These are phyloP conservation scores for Patella pellucida DNA, from an alignment of 2,888 invertebrate species.

Conservation along the genomic window DNA sequence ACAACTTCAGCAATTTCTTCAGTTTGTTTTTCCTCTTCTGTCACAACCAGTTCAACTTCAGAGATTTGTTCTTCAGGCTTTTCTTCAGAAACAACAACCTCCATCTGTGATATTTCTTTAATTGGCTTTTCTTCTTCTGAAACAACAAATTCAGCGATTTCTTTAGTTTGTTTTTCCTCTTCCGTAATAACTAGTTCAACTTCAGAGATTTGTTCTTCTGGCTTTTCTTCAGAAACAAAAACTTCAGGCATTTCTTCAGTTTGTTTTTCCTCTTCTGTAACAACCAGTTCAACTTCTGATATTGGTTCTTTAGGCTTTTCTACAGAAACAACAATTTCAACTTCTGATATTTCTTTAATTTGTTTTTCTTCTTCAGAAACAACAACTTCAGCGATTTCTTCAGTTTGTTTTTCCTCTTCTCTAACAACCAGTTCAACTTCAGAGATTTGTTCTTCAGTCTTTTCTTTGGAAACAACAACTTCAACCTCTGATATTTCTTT, in stretches of 20 bases:
- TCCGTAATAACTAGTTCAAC: constrained; percentile 7
- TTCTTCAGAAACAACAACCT: background rate
- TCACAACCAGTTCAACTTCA: too few relatives aligned
- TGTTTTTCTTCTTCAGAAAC: constrained; percentile 17
- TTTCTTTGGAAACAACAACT: constrained; percentile 15
- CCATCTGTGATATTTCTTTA: constrained; percentile 12
- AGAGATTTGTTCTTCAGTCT: constrained; percentile 6
- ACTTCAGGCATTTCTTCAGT: constrained; percentile 7
- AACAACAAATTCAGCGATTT: background rate
- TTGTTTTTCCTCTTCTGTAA: background rate
- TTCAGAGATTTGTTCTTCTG: constrained; percentile 41
- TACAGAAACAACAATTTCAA: background rate
- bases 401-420: constrained; percentile 15
- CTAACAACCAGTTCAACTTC: constrained; percentile 8
- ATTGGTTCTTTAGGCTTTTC: constrained; percentile 19
- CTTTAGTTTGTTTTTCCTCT: constrained; percentile 19
- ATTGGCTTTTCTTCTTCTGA: constrained; percentile 16
- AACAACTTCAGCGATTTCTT: constrained; percentile 35
- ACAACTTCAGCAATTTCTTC: constrained; percentile 17
- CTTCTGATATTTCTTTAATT: constrained; percentile 17
- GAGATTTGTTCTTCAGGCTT: too few relatives aligned
- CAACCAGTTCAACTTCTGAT: constrained; percentile 12
- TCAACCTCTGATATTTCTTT: constrained; percentile 16
- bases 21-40: constrained; percentile 14
- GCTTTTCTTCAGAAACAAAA: background rate